Percentiles rank a stretch among this genome's conserved stretches.
phyloP scores from a whole-genome alignment of 1,140 invertebrate species.

The Vanessa tameamea region DNA sequence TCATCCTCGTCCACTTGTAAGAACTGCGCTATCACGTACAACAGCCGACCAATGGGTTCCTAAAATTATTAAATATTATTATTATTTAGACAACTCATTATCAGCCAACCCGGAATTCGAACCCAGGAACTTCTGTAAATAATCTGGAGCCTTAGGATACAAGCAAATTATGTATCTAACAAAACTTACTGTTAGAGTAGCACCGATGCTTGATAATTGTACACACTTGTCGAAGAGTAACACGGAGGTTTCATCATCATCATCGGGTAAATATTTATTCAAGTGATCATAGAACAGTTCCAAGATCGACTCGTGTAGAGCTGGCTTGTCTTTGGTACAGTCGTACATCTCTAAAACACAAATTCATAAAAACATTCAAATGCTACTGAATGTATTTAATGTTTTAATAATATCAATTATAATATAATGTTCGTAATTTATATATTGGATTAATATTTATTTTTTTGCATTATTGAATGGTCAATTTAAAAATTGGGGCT shows the following conservation, averaged over 20 bases:
- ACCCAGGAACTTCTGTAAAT: too few relatives aligned
- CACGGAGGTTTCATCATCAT: conserved; percentile 58
- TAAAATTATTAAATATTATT: conserved; percentile 33
- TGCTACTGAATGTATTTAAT: background rate
- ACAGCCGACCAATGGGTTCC: conserved; percentile 63
- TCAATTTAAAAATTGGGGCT: too few relatives aligned
- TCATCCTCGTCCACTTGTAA: conserved; percentile 53
- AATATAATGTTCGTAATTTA: background rate
- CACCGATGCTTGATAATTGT: conserved; percentile 54
- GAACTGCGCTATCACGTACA: conserved; percentile 61
- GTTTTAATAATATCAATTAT: too few relatives aligned
- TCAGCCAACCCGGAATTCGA: too few relatives aligned
- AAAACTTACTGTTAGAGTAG: conserved; percentile 71
- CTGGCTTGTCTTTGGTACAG: conserved; percentile 71
- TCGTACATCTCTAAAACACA: conserved; percentile 70
- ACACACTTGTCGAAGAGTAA: conserved; percentile 78
- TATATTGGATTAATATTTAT: too few relatives aligned
- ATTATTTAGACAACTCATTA: background rate
- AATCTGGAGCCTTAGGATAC: too few relatives aligned
- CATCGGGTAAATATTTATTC: conserved; percentile 66
- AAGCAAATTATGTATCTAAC: background rate
- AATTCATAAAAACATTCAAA: background rate
- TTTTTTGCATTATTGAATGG: too few relatives aligned
- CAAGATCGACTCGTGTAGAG: conserved; percentile 72
- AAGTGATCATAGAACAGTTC: conserved; percentile 80